Percentiles rank a stretch among this genome's conserved stretches.
Evolutionary conservation across 2,113 vertebrate species (phyloP).

Genomic region (Aldabrachelys gigantea): DNA sequence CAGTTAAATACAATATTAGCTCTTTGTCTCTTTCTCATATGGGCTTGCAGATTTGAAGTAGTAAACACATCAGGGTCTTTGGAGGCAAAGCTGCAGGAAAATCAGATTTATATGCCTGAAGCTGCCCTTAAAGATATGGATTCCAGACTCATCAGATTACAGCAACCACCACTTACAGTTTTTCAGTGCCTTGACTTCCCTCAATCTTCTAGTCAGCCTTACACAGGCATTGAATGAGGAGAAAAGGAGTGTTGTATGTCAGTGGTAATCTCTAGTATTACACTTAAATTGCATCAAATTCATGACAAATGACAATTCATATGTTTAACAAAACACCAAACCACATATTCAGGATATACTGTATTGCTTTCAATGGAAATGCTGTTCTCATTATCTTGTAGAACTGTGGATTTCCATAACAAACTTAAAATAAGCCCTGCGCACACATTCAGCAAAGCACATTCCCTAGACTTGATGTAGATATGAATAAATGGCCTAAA

Average conservation of each 20-base stretch:
- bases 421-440: not conserved
- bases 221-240: not conserved
- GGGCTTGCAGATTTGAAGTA: not conserved
- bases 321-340: too few relatives aligned
- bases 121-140: not conserved
- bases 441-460: not conserved
- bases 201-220: not conserved
- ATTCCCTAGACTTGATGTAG: not conserved
- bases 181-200: not conserved
- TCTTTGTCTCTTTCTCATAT: not conserved
- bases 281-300: too few relatives aligned
- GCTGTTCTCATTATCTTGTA: too few relatives aligned
- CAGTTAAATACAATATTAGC: not conserved
- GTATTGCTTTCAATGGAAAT: too few relatives aligned
- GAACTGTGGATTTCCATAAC: too few relatives aligned
- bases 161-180: not conserved
- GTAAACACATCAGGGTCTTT: not conserved
- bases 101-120: not conserved
- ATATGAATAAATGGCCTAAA: not conserved
- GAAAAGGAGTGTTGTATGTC: too few relatives aligned
- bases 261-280: too few relatives aligned
- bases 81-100: not conserved
- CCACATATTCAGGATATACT: too few relatives aligned
- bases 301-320: too few relatives aligned
- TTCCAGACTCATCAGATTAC: not conserved